Evolutionary conservation across 92 coral and sea anemone species (phyloP), one percentile per base, ranked within the genome.

Genomic region (Actinernus sp.): DNA sequence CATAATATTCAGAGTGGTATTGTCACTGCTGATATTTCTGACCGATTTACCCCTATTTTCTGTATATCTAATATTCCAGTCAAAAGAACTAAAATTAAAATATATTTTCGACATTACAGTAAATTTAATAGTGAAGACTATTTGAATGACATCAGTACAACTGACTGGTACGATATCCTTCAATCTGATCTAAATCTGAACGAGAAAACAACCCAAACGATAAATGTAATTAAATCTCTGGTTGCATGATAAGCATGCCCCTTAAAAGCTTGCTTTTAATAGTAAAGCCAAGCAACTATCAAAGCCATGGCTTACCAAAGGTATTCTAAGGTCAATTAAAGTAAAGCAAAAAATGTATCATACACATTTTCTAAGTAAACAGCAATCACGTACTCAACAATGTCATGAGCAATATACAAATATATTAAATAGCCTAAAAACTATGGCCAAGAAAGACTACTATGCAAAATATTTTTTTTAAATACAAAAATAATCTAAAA

Each of bases 171-270:
- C 30, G 54, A 23, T 1, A 34, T 49, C 8, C 41, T 24, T 9
- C 26, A 12, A 2, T 1, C 31, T 3, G 13, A 23, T 5, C 26
- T 3, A 10, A 26, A 31, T 19, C 13, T 73, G 16, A 26, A 73
- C 50, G 61, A 61, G 20, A 22, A 13, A 24, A n/a, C 53, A 0
- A 26, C 2, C 11, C 6, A 26, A 19, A 23, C 46, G 36, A 64
- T 63, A 27, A 30, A 55, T 9, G 0, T 3, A 23, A 17, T 49
- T 2, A 11, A 23, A 11, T 3, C 0, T 44, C 14, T 41, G 39
- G 54, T 40, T n/a, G n/a, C n/a, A n/a, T 16, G 27, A 74, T 39
- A 74, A 74, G 53, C 74, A 65, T 75, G 83, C 74, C 12, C 83
- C 83, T 1, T 1, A 1, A 22, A 55, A 38, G 55, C 3, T 4